Evolutionary conservation across 2,113 vertebrate species (phyloP).

Genomic region (Monopterus albus): DNA sequence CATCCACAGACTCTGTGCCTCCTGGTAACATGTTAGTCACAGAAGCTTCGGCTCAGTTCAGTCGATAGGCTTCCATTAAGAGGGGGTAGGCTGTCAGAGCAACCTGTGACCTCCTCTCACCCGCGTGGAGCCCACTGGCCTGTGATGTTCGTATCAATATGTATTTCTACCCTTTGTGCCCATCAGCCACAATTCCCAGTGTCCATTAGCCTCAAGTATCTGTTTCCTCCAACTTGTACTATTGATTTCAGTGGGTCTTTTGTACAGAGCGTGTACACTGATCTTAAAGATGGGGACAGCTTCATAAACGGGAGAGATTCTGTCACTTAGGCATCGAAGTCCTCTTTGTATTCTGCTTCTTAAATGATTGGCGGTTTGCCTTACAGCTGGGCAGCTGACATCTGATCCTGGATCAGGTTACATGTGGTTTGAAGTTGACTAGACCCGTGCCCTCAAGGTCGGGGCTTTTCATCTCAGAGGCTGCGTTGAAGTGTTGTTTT

Average conservation of each 20-base stretch:
- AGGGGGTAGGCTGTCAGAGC: constrained; percentile 84
- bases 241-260: constrained; percentile 85
- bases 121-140: constrained; percentile 79
- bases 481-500: constrained; percentile 52
- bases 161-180: constrained; percentile 83
- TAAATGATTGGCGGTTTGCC: constrained; percentile 42
- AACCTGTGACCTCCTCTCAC: constrained; percentile 82
- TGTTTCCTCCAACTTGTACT: constrained; percentile 83
- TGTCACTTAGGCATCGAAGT: constrained; percentile 28
- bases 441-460: constrained; percentile 57
- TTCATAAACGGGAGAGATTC: constrained; percentile 61
- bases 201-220: constrained; percentile 94
- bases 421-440: constrained; percentile 5
- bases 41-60: constrained; percentile 82
- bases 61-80: constrained; percentile 95
- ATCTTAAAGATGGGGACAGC: constrained; percentile 76
- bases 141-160: constrained; percentile 86
- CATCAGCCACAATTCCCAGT: constrained; percentile 82
- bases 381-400: constrained; percentile 11
- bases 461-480: constrained; percentile 69
- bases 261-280: constrained; percentile 71
- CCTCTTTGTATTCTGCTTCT: constrained; percentile 13
- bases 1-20: constrained; percentile 78
- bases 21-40: constrained; percentile 81
- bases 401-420: constrained; percentile 36